Evolutionary conservation across 2,113 vertebrate genomes (phyloP).

Genomic region (Picathartes gymnocephalus): DNA sequence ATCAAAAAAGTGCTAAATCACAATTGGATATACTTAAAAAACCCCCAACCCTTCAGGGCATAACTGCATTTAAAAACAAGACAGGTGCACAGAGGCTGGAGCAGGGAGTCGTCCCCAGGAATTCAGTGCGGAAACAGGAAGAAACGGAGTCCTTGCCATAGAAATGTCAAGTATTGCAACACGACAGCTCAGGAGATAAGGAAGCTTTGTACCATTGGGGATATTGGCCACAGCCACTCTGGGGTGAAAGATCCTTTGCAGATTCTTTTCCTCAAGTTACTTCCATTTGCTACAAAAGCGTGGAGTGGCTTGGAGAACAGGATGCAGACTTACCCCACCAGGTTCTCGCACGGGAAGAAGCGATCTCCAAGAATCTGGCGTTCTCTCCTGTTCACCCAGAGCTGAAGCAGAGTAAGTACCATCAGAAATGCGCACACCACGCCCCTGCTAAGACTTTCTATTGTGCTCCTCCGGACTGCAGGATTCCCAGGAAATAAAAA

Average conservation of each 20-base stretch:
- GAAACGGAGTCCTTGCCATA: conserved; percentile 35
- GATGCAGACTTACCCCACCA: background rate
- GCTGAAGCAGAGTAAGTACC: conserved; percentile 13
- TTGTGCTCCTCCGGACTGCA: background rate
- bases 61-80: conserved; percentile 32
- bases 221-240: background rate
- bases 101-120: background rate
- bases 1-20: conserved; percentile 70
- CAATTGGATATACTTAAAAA: conserved; percentile 41
- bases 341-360: background rate
- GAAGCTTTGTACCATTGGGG: conserved; percentile 23
- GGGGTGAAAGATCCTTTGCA: conserved; percentile 10
- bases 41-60: conserved; percentile 4
- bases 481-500: conserved; percentile 8
- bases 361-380: background rate
- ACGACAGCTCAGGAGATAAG: background rate
- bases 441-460: background rate
- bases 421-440: background rate
- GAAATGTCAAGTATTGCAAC: conserved; percentile 44
- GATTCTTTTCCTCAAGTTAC: background rate
- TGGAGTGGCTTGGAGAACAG: background rate
- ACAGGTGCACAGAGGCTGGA: conserved; percentile 26
- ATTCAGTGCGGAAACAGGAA: conserved; percentile 7
- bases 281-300: background rate
- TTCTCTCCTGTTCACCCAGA: conserved; percentile 9